Evolutionary conservation across 2,888 invertebrate species (phyloP).

Genomic region (Cerastoderma edule): DNA sequence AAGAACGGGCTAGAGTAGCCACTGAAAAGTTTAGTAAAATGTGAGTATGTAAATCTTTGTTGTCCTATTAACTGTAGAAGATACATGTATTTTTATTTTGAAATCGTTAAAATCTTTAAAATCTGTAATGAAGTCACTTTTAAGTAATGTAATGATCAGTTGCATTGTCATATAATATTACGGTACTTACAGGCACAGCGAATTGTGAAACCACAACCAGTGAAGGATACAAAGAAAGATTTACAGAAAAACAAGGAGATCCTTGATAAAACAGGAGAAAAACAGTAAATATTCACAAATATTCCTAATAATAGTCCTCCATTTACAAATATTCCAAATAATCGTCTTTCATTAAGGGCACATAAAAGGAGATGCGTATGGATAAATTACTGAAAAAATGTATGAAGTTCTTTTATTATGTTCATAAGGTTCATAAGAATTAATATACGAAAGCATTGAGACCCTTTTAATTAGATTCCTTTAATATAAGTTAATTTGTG

Average conservation of each 20-base stretch:
- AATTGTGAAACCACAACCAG: constrained; percentile 45
- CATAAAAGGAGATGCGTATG: not conserved
- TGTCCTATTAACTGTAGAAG: no score
- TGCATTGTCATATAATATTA: not conserved
- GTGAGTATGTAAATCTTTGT: no score
- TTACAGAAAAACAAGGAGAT: constrained; percentile 55
- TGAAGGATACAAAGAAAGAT: constrained; percentile 20
- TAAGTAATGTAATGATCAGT: not conserved
- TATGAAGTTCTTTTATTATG: not conserved
- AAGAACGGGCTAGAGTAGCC: no score
- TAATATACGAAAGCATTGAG: not conserved
- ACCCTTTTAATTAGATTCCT: not conserved
- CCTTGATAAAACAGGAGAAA: constrained; percentile 27
- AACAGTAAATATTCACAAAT: constrained; percentile 9
- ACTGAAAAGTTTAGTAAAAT: no score
- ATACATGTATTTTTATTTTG: no score
- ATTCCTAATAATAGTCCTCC: not conserved
- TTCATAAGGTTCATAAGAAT: not conserved
- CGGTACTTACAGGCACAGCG: constrained; percentile 49
- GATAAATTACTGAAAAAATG: not conserved
- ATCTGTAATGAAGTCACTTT: no score
- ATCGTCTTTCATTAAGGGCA: not conserved
- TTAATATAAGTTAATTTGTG: no score
- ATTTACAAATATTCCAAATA: not conserved
- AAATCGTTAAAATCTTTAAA: no score